Percentiles rank a stretch among this genome's conserved stretches.
Evolutionary conservation across 2,888 invertebrate genomes (phyloP).

Genomic region (Mythimna loreyi): DNA sequence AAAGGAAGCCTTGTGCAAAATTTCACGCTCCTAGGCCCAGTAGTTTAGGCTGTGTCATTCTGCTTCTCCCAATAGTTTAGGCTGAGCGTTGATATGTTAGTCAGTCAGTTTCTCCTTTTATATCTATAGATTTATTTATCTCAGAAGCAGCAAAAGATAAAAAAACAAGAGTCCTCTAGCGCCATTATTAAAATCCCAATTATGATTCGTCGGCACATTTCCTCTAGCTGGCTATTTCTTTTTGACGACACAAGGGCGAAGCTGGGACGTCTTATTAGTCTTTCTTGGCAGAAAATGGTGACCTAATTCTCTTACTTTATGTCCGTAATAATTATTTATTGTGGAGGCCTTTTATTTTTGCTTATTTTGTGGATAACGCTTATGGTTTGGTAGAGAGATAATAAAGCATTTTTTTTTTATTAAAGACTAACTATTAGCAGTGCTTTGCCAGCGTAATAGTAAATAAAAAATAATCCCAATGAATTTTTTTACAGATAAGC

Average conservation of each 20-base stretch:
- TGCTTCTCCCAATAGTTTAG: too few species aligned
- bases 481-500: too few species aligned
- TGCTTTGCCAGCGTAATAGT: too few species aligned
- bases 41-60: too few species aligned
- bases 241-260: conserved; percentile 49
- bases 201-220: conserved; percentile 54
- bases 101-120: too few species aligned
- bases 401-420: not conserved
- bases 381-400: not conserved
- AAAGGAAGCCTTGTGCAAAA: too few species aligned
- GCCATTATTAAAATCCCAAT: conserved; percentile 56
- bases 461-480: too few species aligned
- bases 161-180: conserved; percentile 9
- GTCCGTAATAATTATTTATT: conserved; percentile 44
- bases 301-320: conserved; percentile 54
- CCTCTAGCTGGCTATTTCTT: conserved; percentile 32
- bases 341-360: conserved; percentile 14
- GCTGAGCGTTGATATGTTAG: too few species aligned
- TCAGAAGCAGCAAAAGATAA: not conserved
- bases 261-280: conserved; percentile 49
- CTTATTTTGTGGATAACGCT: not conserved
- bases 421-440: too few species aligned
- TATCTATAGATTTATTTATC: too few species aligned
- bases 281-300: conserved; percentile 39
- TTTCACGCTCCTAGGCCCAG: too few species aligned